Evolutionary conservation across 2,113 vertebrate genomes (phyloP), one percentile per base, ranked within the genome.

Genomic region (Motacilla tschutschensis): DNA sequence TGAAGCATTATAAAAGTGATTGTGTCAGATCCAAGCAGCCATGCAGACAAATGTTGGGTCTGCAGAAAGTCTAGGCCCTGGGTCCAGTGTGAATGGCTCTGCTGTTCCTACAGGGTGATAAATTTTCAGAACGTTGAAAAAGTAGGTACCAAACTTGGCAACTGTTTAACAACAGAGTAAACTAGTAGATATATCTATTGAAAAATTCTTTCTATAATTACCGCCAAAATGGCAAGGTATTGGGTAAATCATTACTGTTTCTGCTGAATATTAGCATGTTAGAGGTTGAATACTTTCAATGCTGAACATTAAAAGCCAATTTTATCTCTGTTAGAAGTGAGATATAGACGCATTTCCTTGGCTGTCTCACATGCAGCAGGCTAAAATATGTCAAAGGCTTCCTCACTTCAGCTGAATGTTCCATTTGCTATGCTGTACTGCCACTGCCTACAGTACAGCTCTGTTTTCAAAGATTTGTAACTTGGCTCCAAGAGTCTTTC

Each of bases 1-100:
- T 35, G 43, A 41, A 50, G 43, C 12, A 50, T 17, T 63, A 21
- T 0, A 0, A 66, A 31, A 38, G 58, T 0, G 7, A 8, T 35
- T 20, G 15, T 3, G 0, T 28, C 48, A 10, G 17, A 38, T 43
- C 60, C 51, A 47, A 51, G 43, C 47, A 66, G 59, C n/a, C 47
- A 13, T 3, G 10, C 22, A 60, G 40, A 41, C 24, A 17, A 33
- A 9, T 6, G 38, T 53, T 35, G 36, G 20, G 13, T 58, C 57
- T 82, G 54, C 50, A 79, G 77, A 57, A 80, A 71, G 8, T 17
- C 48, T 60, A 38, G 77, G 31, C 38, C 28, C 24, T 31, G 26
- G 9, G 6, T 46, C 73, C 57, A 74, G 21, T 4, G 19, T 36
- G 74, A 81, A 47, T 13, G 35, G 16, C 24, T 75, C 54, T 60